phyloP scores from a whole-genome alignment of 2,113 vertebrate genomes.

The Sisor rabdophorus region DNA sequence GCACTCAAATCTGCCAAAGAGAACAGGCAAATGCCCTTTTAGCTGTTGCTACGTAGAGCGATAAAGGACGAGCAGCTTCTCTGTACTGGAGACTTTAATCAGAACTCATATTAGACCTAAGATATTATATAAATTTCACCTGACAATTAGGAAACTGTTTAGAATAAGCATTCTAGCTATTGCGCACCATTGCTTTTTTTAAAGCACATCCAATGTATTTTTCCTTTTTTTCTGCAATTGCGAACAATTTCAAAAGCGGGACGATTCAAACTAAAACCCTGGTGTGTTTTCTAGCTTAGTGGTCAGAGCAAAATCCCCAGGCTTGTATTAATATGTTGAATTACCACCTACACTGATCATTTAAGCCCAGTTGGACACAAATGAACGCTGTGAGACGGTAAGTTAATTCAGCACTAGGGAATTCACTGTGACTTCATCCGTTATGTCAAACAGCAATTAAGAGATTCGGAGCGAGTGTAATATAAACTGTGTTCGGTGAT shows the following conservation, averaged over 20 bases:
- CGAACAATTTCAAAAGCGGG: neutral
- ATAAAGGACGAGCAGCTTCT: conserved; percentile 1
- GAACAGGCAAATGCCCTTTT: conserved; percentile 13
- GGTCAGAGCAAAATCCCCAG: conserved; percentile 12
- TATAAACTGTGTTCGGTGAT: conserved; percentile 30
- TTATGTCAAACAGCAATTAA: conserved; percentile 46
- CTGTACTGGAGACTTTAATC: neutral
- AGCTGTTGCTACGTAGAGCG: conserved; percentile 8
- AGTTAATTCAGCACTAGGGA: conserved; percentile 22
- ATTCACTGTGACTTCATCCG: conserved; percentile 34
- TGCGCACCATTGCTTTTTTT: neutral
- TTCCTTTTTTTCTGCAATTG: neutral
- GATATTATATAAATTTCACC: conserved; percentile 12
- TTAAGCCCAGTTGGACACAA: conserved; percentile 31
- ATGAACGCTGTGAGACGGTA: conserved; percentile 31
- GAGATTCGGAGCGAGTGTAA: conserved; percentile 34
- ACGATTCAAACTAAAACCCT: conserved; percentile 9
- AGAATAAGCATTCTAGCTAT: no score
- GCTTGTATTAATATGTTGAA: conserved; percentile 31
- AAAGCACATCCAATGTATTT: neutral
- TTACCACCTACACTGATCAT: conserved; percentile 31
- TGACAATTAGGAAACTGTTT: neutral
- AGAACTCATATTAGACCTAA: neutral
- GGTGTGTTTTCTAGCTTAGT: neutral
- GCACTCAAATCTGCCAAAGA: conserved; percentile 26